Evolutionary conservation across 2,113 vertebrate species (phyloP).

Genomic region (Danio rerio): DNA sequence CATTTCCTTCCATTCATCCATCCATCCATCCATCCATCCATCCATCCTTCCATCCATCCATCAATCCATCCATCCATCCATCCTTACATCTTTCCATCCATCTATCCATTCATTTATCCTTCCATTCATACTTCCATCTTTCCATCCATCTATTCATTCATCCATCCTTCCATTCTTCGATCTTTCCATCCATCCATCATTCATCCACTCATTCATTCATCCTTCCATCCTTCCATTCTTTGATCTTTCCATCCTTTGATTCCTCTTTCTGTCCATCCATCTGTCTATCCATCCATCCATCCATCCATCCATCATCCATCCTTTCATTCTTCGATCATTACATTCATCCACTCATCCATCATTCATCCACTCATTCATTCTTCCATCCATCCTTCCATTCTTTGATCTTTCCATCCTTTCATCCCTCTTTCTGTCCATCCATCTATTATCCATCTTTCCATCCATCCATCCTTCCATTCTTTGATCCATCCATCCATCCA

Average conservation of each 20-base stretch:
- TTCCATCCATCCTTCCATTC: neutral
- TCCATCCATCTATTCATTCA: neutral
- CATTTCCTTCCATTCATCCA: too few species aligned
- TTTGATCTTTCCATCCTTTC: neutral
- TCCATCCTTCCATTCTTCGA: too few species aligned
- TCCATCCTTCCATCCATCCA: neutral
- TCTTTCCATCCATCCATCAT: neutral
- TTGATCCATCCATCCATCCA: neutral
- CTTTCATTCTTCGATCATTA: too few species aligned
- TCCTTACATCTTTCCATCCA: neutral
- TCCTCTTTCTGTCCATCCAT: neutral
- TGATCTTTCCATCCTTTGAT: neutral
- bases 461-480: neutral
- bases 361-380: too few species aligned
- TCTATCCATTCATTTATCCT: neutral
- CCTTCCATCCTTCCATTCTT: neutral
- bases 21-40: neutral
- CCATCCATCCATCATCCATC: neutral
- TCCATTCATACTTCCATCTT: neutral
- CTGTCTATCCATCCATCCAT: neutral
- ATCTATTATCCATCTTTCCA: neutral
- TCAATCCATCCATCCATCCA: neutral
- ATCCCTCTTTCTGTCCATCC: neutral
- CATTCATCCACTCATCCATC: too few species aligned
- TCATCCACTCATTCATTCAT: neutral